Conservation (phyloP, 2,113 vertebrate species). For the Chrysemys picta region DNA sequence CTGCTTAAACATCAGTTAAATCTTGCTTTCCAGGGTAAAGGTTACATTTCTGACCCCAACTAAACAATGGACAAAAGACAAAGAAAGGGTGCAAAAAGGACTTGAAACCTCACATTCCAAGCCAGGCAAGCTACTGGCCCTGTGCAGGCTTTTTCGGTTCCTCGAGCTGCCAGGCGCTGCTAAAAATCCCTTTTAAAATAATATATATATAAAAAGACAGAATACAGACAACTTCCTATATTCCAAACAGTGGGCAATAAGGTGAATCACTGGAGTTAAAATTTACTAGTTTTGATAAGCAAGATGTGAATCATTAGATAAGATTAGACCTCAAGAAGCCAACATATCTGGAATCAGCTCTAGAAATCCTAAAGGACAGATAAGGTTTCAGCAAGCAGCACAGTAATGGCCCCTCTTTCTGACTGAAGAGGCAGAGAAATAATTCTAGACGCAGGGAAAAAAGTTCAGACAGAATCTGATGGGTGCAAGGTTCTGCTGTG, state of each 20-base stretch:
- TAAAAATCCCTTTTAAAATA: neutral
- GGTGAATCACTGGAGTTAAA: neutral
- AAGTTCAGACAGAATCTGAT: neutral
- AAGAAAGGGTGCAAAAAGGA: neutral
- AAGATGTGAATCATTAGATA: neutral
- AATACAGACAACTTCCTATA: neutral
- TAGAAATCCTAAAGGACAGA: neutral
- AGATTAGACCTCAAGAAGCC: neutral
- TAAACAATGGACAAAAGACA: neutral
- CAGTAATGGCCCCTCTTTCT: neutral
- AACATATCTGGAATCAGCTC: neutral
- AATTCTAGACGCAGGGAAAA: neutral
- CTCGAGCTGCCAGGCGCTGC: neutral
- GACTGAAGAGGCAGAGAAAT: neutral
- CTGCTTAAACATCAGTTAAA: conserved; percentile 11
- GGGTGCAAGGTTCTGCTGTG: neutral
- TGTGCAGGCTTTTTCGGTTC: neutral
- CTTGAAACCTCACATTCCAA: neutral
- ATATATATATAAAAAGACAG: neutral
- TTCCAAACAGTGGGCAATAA: neutral
- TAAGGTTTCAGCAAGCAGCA: neutral
- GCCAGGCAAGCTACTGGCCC: neutral
- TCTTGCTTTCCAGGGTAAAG: neutral
- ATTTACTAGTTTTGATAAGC: neutral
- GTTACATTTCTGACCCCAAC: neutral